A percentile compares a stretch with the other conserved stretches of the same genome.
Conservation (phyloP, 1,140 invertebrate genomes). For the Scylla paramamosain region DNA sequence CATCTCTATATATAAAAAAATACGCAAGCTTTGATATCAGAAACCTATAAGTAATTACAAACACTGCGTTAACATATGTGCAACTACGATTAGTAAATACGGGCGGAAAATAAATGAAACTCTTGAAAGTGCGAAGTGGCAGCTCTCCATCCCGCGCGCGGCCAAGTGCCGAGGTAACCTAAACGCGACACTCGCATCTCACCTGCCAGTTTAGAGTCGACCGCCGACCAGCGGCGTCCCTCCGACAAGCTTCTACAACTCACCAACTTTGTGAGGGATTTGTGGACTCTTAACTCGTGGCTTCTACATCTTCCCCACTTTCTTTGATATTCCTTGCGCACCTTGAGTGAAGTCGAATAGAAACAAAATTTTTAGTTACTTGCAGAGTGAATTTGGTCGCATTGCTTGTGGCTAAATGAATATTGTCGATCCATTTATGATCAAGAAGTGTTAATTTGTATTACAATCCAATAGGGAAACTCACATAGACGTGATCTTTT, state of each 20-base stretch:
- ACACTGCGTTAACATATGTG: neutral
- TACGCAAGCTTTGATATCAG: neutral
- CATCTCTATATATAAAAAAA: neutral
- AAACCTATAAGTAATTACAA: neutral
- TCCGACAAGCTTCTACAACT: neutral
- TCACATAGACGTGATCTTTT: neutral
- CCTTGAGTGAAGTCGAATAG: neutral
- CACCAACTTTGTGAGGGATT: neutral
- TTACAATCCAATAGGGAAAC: neutral
- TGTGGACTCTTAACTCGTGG: neutral
- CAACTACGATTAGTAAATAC: neutral
- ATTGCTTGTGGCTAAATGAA: neutral
- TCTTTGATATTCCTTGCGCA: neutral
- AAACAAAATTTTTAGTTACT: neutral
- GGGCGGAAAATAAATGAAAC: neutral
- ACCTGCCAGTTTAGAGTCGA: conserved; percentile 42
- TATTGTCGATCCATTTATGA: neutral
- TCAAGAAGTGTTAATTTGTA: neutral
- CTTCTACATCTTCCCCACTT: neutral
- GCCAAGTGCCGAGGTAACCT: conserved; percentile 21
- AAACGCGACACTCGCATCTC: neutral
- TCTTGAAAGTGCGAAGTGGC: neutral
- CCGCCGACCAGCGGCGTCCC: neutral
- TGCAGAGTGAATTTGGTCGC: neutral
- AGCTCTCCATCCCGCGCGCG: neutral